phyloP scores from a whole-genome alignment of 2,113 vertebrate genomes.

The Hystrix cristata region DNA sequence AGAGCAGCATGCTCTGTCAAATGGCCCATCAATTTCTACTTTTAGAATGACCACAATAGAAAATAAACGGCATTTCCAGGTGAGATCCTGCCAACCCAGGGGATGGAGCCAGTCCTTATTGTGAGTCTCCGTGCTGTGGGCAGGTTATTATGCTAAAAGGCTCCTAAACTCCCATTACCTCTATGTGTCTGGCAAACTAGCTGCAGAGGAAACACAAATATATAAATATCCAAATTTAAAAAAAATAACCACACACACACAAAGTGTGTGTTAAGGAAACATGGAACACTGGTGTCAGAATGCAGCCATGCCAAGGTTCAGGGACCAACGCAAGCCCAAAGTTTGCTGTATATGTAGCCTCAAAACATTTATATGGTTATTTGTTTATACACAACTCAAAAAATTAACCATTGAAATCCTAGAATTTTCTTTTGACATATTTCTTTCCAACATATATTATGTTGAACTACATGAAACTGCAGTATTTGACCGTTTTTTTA shows the following conservation, averaged over 20 bases:
- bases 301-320: neutral
- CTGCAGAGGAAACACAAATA: conserved; percentile 34
- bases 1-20: neutral
- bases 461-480: neutral
- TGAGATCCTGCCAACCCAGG: neutral
- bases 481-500: conserved; percentile 6
- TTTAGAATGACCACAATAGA: neutral
- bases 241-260: neutral
- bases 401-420: neutral
- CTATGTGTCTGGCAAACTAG: neutral
- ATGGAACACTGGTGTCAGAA: neutral
- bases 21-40: neutral
- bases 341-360: neutral
- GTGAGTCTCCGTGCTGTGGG: neutral
- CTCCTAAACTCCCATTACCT: neutral
- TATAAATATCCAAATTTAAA: neutral
- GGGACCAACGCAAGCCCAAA: neutral
- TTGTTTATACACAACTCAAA: neutral
- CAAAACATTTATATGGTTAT: conserved; percentile 19
- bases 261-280: neutral
- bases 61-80: neutral
- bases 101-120: neutral
- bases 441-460: neutral
- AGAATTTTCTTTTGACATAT: neutral
- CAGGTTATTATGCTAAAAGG: neutral